phyloP scores from a whole-genome alignment of 2,113 vertebrate genomes.

The Bombycilla garrulus region DNA sequence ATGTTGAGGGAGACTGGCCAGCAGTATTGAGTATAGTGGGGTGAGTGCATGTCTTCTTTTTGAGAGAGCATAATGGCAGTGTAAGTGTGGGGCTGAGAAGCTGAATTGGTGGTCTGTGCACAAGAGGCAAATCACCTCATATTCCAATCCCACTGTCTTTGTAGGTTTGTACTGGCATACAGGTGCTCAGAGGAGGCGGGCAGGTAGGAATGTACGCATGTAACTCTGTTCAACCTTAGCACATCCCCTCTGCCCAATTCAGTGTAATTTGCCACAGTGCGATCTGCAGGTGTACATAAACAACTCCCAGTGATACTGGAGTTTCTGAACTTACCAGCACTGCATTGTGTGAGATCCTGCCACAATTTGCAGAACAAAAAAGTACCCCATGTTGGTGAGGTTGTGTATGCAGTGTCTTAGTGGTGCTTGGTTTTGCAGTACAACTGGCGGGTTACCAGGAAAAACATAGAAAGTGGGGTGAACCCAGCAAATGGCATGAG shows the following conservation, averaged over 20 bases:
- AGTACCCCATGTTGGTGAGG: neutral
- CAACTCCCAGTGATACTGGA: neutral
- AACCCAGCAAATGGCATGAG: neutral
- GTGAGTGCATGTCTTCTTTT: neutral
- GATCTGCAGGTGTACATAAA: neutral
- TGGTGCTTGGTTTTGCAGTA: neutral
- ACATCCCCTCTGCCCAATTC: neutral
- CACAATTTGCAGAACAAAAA: fast-evolving
- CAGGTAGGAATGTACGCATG: neutral
- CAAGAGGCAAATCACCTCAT: neutral
- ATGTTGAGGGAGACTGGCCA: neutral
- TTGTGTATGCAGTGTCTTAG: neutral
- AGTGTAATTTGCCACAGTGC: neutral
- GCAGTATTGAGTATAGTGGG: neutral
- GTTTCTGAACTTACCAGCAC: neutral
- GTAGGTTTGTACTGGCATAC: neutral
- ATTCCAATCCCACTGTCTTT: neutral
- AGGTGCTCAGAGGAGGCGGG: neutral
- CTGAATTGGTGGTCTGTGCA: neutral
- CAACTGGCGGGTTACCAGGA: neutral
- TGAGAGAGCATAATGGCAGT: neutral
- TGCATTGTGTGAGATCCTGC: neutral
- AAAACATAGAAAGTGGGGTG: neutral
- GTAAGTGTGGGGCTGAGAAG: neutral
- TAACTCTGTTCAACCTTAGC: neutral